phyloP scores from a whole-genome alignment of 2,113 vertebrate species.

The Pelecanoides urinatrix region DNA sequence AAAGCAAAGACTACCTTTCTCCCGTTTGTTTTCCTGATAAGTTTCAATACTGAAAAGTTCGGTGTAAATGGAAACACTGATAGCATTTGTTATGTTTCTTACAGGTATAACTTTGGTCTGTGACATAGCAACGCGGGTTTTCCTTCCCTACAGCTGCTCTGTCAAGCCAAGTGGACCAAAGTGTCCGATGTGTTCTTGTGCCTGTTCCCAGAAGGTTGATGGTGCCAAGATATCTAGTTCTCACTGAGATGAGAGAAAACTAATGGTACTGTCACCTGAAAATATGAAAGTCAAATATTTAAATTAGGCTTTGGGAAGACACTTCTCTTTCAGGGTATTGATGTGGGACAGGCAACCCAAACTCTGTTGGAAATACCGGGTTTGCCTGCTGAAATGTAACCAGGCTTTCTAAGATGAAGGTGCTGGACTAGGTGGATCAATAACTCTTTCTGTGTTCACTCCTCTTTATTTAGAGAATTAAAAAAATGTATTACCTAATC shows the following conservation, averaged over 20 bases:
- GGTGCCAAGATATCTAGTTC: background rate
- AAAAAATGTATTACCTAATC: background rate
- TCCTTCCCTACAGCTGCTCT: background rate
- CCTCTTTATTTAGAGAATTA: background rate
- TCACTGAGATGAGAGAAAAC: background rate
- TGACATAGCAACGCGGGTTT: background rate
- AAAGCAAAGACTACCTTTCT: background rate
- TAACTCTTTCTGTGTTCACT: background rate
- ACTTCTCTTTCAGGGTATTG: too few species aligned
- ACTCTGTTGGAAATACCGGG: background rate
- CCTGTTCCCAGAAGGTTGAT: background rate
- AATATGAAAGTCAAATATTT: background rate
- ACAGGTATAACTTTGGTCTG: too few species aligned
- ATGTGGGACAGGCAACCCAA: background rate
- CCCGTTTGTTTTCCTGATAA: background rate
- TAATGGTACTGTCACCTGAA: background rate
- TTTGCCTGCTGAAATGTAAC: background rate
- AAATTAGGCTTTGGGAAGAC: background rate
- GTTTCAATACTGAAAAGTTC: background rate
- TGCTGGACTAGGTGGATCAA: background rate
- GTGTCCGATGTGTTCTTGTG: rapidly evolving
- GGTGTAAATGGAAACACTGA: rapidly evolving
- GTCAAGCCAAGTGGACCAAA: background rate
- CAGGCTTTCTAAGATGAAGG: background rate
- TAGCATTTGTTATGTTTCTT: background rate